Evolutionary conservation across 2,888 invertebrate species (phyloP).

Genomic region (Mycalesis mineus): DNA sequence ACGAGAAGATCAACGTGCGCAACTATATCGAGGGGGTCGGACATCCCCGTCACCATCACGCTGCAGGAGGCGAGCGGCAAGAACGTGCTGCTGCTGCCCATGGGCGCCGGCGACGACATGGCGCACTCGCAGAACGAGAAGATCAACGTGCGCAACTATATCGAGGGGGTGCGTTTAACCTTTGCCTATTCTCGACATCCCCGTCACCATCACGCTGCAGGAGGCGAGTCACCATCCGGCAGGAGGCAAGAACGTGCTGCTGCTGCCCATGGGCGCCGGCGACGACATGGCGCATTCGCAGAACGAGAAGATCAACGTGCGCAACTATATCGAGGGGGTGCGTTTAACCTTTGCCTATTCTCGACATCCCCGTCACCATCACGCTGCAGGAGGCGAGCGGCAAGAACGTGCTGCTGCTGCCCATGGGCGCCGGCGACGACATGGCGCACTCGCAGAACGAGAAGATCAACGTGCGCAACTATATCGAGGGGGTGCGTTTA

Average conservation of each 20-base stretch:
- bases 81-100: slow-evolving; percentile 95
- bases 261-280: slow-evolving; percentile 95
- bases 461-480: slow-evolving; percentile 94
- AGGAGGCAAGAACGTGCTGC: slow-evolving; percentile 96
- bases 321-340: slow-evolving; percentile 96
- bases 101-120: slow-evolving; percentile 97
- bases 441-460: slow-evolving; percentile 99
- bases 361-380: too few species aligned
- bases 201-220: neutral
- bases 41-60: too few species aligned
- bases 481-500: slow-evolving; percentile 93
- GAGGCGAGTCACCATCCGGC: slow-evolving; percentile 82
- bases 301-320: slow-evolving; percentile 96
- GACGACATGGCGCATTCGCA: slow-evolving; percentile 99
- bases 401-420: slow-evolving; percentile 96
- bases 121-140: slow-evolving; percentile 99
- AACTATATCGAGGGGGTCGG: slow-evolving; percentile 97
- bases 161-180: slow-evolving; percentile 92
- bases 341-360: slow-evolving; percentile 61
- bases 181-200: too few species aligned
- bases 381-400: slow-evolving; percentile 40
- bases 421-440: slow-evolving; percentile 97
- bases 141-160: slow-evolving; percentile 93
- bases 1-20: slow-evolving; percentile 95
- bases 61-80: slow-evolving; percentile 94